Evolutionary conservation across 2,888 invertebrate genomes (phyloP).

Genomic region (Melikaiella ostensackeni): DNA sequence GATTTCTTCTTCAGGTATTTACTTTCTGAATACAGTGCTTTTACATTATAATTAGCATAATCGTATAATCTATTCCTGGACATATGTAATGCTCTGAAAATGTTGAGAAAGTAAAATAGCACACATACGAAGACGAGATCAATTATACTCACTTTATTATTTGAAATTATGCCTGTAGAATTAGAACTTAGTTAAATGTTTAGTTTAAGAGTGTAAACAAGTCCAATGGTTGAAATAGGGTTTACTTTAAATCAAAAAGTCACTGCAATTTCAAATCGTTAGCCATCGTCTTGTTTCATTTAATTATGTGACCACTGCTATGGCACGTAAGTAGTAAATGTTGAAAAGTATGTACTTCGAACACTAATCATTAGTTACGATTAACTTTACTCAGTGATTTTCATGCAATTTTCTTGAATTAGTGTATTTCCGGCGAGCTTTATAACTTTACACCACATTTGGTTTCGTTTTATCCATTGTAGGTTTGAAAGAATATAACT

Average conservation of each 20-base stretch:
- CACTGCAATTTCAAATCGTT: no score
- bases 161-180: no score
- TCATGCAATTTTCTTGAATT: conserved; percentile 8
- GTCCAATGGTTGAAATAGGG: no score
- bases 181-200: no score
- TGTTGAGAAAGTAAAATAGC: no score
- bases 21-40: neutral
- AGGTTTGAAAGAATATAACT: no score
- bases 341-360: neutral
- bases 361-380: neutral
- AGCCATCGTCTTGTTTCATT: neutral
- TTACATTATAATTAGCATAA: neutral
- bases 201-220: no score
- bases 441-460: neutral
- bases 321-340: neutral
- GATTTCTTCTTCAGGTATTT: neutral
- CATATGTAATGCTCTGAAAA: no score
- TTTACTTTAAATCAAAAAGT: no score
- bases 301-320: neutral
- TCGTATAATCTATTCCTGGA: neutral
- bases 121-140: no score
- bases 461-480: neutral
- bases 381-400: conserved; percentile 2
- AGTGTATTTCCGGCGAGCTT: neutral
- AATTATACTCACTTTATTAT: no score